Evolutionary conservation across 2,888 invertebrate species (phyloP), one percentile per base, ranked within the genome.

Genomic region (Beris morrisii): DNA sequence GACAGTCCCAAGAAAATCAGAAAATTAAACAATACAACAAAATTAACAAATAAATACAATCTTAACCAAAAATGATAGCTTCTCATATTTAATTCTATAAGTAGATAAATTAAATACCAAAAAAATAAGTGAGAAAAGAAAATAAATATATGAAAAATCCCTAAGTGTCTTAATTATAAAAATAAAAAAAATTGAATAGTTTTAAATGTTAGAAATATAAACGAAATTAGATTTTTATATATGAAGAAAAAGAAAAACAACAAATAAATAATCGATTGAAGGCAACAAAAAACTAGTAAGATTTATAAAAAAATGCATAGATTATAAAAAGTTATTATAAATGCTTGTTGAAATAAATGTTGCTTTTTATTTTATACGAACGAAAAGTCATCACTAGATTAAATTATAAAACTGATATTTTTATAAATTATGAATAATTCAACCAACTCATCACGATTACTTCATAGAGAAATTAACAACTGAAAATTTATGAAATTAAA

Each of bases 141-240:
- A 38, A n/a, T 43, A 50, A 43, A 48, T 30, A 59, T 22, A 61
- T 61, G 61, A 28, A 52, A 46, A 61, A 52, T 52, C 61, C 61
- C 61, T 61, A 61, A 61, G 61, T 61, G 61, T 61, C 61, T 61
- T 61, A 61, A 61, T 61, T 31, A 43, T 61, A 61, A 50, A 32
- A 43, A 30, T 28, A 28, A 53, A 31, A 31, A 53, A 31, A 13
- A 7, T n/a, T 30, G 30, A 7, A 30, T 28, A 53, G 28, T 11
- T 43, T 15, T 15, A 43, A 43, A 15, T 53, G 31, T n/a, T 5
- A 59, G 22, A 13, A n/a, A 7, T 61, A 61, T 50, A 50, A 13
- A 50, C 43, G 38, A 38, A 43, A 13, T 61, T 50, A 61, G 46
- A 61, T 61, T 61, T 59, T 61, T 61, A 61, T 61, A 61, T 61